Evolutionary conservation across 2,888 invertebrate genomes (phyloP).

Genomic region (Abrostola tripartita): DNA sequence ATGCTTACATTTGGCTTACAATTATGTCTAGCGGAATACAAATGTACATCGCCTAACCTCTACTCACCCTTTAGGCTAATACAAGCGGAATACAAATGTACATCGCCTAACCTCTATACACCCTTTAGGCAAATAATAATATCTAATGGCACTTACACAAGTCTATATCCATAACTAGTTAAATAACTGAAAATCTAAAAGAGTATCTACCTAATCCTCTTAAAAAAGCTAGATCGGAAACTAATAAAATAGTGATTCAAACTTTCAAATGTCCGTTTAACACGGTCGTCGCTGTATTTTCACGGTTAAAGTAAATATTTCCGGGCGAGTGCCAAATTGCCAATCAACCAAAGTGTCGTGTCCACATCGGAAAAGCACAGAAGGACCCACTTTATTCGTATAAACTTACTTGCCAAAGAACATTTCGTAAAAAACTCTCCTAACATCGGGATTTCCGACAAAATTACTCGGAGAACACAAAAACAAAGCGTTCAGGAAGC

Average conservation of each 20-base stretch:
- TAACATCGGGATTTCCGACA: slow-evolving; percentile 11
- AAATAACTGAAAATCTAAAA: neutral
- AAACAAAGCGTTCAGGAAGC: neutral
- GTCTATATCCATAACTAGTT: too few species aligned
- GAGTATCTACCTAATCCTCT: neutral
- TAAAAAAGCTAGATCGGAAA: neutral
- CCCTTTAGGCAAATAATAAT: too few species aligned
- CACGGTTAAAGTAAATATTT: slow-evolving; percentile 61
- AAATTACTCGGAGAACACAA: slow-evolving; percentile 22
- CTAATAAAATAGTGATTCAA: neutral
- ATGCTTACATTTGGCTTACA: too few species aligned
- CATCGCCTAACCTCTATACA: too few species aligned
- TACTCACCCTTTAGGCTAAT: too few species aligned
- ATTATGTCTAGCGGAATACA: too few species aligned
- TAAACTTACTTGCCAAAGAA: slow-evolving; percentile 59
- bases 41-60: too few species aligned
- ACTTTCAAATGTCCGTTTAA: slow-evolving; percentile 29
- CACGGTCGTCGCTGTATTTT: slow-evolving; percentile 50
- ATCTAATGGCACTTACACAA: too few species aligned
- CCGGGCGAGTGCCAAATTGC: slow-evolving; percentile 76
- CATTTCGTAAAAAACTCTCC: slow-evolving; percentile 23
- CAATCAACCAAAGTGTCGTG: slow-evolving; percentile 78
- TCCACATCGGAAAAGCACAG: slow-evolving; percentile 65
- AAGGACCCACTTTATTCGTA: slow-evolving; percentile 56
- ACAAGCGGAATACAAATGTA: too few species aligned